These are phyloP conservation scores for Hormaphis cornu DNA, from an alignment of 1,140 invertebrate genomes.

Conservation along the genomic window DNA sequence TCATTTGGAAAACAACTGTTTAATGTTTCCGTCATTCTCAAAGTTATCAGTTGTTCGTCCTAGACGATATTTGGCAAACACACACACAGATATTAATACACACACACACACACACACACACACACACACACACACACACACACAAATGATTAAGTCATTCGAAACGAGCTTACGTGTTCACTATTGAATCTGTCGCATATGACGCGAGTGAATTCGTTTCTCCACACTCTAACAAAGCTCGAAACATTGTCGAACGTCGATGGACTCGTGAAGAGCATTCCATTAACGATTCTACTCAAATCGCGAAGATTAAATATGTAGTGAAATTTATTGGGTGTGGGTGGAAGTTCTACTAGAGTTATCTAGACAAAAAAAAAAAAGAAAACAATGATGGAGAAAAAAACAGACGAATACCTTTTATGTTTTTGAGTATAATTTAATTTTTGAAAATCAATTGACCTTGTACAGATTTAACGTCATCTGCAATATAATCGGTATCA, in stretches of 20 bases:
- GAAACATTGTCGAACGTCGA: constrained; percentile 50
- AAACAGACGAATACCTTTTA: not conserved
- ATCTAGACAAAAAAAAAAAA: constrained; percentile 46
- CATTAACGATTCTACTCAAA: constrained; percentile 69
- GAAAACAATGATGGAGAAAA: not conserved
- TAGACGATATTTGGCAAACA: not conserved
- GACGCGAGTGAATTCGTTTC: constrained; percentile 76
- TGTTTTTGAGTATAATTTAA: not conserved
- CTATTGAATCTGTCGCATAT: constrained; percentile 77
- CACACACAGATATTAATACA: not conserved
- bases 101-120: too few species aligned
- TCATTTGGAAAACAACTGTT: constrained; percentile 43
- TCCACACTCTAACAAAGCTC: constrained; percentile 73
- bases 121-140: too few species aligned
- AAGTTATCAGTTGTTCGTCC: not conserved
- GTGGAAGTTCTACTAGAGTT: constrained; percentile 66
- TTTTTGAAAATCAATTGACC: constrained; percentile 43
- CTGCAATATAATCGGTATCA: constrained; percentile 56
- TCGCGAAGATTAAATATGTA: constrained; percentile 90
- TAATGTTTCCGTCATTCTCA: not conserved
- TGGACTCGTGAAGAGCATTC: constrained; percentile 64
- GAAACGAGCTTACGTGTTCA: constrained; percentile 46
- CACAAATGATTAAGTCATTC: not conserved
- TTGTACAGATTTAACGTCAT: constrained; percentile 78
- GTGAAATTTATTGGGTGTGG: constrained; percentile 85